These are phyloP conservation scores for Caenorhabditis briggsae DNA, from an alignment of 1,140 invertebrate genomes.

Conservation along the genomic window DNA sequence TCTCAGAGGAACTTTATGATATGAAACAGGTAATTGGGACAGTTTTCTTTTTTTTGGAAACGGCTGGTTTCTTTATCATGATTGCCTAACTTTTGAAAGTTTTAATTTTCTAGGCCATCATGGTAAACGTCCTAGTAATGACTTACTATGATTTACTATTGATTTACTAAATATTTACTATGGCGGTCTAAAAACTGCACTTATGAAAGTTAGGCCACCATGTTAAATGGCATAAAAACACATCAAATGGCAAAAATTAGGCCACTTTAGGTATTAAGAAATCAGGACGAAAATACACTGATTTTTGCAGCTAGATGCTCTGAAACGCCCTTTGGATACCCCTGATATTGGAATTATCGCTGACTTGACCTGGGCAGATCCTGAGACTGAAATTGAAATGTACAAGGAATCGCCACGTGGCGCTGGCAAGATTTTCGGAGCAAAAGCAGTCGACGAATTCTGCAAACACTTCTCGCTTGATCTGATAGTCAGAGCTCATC, in stretches of 20 bases:
- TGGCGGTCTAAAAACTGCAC: too few species aligned
- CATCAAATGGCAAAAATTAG: too few species aligned
- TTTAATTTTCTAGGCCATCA: too few species aligned
- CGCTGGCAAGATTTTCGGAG: constrained; percentile 67
- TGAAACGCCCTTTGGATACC: constrained; percentile 70
- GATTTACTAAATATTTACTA: not conserved
- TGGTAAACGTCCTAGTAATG: not conserved
- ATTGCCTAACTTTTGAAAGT: too few species aligned
- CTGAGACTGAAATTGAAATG: constrained; percentile 80
- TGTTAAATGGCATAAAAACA: too few species aligned
- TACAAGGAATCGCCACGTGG: constrained; percentile 82
- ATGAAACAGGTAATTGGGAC: constrained; percentile 75
- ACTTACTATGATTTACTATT: constrained; percentile 59
- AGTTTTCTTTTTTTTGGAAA: too few species aligned
- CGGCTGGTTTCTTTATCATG: too few species aligned
- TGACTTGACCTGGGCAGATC: constrained; percentile 82
- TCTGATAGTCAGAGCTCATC: constrained; percentile 69
- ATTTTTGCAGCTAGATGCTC: constrained; percentile 52
- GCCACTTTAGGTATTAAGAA: too few species aligned
- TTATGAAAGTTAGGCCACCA: too few species aligned
- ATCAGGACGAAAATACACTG: not conserved
- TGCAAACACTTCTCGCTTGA: constrained; percentile 58
- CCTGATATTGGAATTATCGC: constrained; percentile 67
- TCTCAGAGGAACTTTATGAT: constrained; percentile 84
- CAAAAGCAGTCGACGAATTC: constrained; percentile 65